phyloP scores from a whole-genome alignment of 2,797 vertebrate genomes.

The Avahi laniger region DNA sequence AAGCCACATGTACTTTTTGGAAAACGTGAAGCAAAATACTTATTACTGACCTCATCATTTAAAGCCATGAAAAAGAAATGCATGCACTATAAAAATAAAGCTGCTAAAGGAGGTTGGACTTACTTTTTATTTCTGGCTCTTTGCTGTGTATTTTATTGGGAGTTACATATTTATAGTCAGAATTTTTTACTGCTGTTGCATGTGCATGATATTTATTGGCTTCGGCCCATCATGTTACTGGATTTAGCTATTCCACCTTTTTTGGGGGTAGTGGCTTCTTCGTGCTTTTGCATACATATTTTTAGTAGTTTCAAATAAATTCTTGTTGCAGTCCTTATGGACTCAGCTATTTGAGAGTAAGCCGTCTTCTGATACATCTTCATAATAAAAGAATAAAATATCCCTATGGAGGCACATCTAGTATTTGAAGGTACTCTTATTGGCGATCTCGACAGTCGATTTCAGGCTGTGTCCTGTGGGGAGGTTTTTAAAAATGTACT shows the following conservation, averaged over 20 bases:
- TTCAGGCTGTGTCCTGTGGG: background rate
- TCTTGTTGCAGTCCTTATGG: background rate
- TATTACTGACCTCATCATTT: conserved; percentile 26
- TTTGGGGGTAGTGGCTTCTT: background rate
- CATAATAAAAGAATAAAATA: conserved; percentile 7
- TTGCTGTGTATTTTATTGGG: conserved; percentile 20
- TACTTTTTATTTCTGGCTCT: conserved; percentile 43
- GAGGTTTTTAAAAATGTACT: background rate
- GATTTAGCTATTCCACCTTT: background rate
- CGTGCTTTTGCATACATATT: background rate
- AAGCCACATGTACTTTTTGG: conserved; percentile 27
- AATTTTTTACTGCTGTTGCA: background rate
- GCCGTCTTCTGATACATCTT: background rate
- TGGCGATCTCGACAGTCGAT: background rate
- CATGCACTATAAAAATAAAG: background rate
- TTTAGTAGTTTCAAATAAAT: conserved; percentile 32
- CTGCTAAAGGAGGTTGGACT: background rate
- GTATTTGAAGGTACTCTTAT: conserved; percentile 8
- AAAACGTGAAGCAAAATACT: conserved; percentile 66
- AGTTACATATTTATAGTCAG: background rate
- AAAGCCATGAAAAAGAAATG: conserved; percentile 44
- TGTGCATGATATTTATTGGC: background rate
- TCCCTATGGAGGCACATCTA: background rate
- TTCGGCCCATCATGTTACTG: background rate
- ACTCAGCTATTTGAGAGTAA: background rate